Evolutionary conservation across 1,140 invertebrate genomes (phyloP), one percentile per base, ranked within the genome.

Genomic region (Dreissena rostriformis): DNA sequence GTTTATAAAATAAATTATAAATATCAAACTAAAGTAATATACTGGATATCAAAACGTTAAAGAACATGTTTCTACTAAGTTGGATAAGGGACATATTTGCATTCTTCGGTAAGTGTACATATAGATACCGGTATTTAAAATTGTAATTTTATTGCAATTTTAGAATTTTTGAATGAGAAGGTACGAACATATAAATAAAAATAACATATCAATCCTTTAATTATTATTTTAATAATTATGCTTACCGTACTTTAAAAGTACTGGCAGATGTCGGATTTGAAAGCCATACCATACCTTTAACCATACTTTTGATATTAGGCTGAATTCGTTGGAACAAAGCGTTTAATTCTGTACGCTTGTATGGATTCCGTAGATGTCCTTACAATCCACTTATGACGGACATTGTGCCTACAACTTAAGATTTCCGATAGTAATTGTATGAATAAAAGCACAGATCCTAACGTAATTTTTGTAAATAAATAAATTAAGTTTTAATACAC

Each of bases 91-190:
- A 26, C 22, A 22, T 81, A 11, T 52, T 81, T 68, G 53, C 79
- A 72, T 81, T 51, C 52, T 81, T 81, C 39, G 79, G 79, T 81
- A 61, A 81, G 70, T n/a, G n/a, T 70, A 15, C 1, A 17, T 53
- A 22, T 74, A 6, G 2, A 6, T 19, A 24, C 28, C 6, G 17
- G 4, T 19, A 29, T 70, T 70, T 29, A 24, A 67, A 15, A 29
- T n/a, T 5, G 2, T 5, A 63, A n/a, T 63, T 63, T 4, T 63
- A 26, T 2, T 63, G 2, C 11, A 5, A n/a, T 5, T n/a, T n/a
- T 2, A 63, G 24, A 26, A 4, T n/a, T n/a, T 63, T n/a, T n/a
- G 19, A 26, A 11, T 63, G 24, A n/a, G 24, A n/a, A n/a, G 11
- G 2, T 26, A n/a, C 19, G 11, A n/a, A n/a, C 19, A 67, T 67